Conservation (phyloP, 2,113 vertebrate species). For the Tenrec ecaudatus region DNA sequence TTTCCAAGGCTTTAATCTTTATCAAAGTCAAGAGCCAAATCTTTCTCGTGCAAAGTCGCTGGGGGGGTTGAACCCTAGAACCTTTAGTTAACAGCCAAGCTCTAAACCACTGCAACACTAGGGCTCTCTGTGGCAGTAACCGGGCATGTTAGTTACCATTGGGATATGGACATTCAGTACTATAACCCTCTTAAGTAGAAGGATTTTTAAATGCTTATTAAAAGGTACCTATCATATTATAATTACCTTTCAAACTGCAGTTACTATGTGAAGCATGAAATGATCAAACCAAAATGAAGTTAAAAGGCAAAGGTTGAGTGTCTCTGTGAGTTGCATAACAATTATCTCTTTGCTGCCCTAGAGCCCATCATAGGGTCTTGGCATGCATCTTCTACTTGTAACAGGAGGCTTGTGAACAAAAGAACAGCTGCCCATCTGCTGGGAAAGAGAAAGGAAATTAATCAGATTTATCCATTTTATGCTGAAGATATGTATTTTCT, state of each 20-base stretch:
- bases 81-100: not conserved
- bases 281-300: slow-evolving; percentile 50
- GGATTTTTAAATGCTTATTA: slow-evolving; percentile 23
- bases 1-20: not conserved
- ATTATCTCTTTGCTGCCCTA: slow-evolving; percentile 53
- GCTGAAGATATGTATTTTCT: slow-evolving; percentile 45
- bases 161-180: not conserved
- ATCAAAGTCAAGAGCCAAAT: not conserved
- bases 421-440: slow-evolving; percentile 65
- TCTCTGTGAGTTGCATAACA: slow-evolving; percentile 62
- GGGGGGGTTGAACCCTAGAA: not conserved
- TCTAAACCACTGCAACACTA: not conserved
- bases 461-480: slow-evolving; percentile 62
- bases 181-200: slow-evolving; percentile 24
- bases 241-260: slow-evolving; percentile 48
- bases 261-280: slow-evolving; percentile 58
- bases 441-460: slow-evolving; percentile 71
- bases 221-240: slow-evolving; percentile 52
- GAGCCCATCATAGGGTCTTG: slow-evolving; percentile 62
- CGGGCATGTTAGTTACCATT: not conserved
- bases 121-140: not conserved
- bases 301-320: slow-evolving; percentile 60
- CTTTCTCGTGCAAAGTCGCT: not conserved
- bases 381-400: slow-evolving; percentile 56
- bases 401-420: slow-evolving; percentile 63